Evolutionary conservation across 2,888 invertebrate genomes (phyloP), one percentile per base, ranked within the genome.

Genomic region (Drosophila yooni): DNA sequence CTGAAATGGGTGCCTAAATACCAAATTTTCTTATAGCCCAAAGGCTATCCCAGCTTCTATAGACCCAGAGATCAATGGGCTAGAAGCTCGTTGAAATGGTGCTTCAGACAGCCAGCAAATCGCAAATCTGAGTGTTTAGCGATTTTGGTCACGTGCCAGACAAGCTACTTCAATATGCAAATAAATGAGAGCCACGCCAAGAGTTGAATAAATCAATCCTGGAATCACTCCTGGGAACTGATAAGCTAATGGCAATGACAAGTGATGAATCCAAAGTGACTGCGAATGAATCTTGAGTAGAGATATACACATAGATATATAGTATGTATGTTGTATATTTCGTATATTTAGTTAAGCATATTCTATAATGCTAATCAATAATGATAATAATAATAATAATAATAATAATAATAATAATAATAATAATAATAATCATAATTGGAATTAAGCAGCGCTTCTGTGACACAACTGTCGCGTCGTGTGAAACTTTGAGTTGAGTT

Each of bases 341-440:
- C 82, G 88, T 85, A 90, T 90, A 89, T 90, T 87, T 81, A 89
- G 82, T 84, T 84, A 90, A 88, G 91, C 91, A 90, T 86, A 86
- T 83, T 87, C 65, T 70, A 73, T 71, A 87, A 89, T 85, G 89
- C 90, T 90, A 84, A 78, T 87, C 75, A 75, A 76, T 86, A 71
- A 85, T 88, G 62, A 87, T 76, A 58, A 82, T 82, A 61, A 83
- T 79, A 48, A 69, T 70, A 65, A 60, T 67, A 53, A 36, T 74
- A 54, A 58, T 65, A 48, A 69, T 70, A 65, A 60, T 67, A 53
- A 36, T 74, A 54, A 58, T 65, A 58, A 57, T 75, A 43, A 71
- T 69, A 36, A 40, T 74, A 57, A 74, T 79, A 46, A 69, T 73
- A 70, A 74, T 60, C 34, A 58, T 69, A 71, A 89, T 79, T 79